Evolutionary conservation across 2,797 vertebrate genomes (phyloP), one percentile per base, ranked within the genome.

Genomic region (Enteromius thamalakanensis): DNA sequence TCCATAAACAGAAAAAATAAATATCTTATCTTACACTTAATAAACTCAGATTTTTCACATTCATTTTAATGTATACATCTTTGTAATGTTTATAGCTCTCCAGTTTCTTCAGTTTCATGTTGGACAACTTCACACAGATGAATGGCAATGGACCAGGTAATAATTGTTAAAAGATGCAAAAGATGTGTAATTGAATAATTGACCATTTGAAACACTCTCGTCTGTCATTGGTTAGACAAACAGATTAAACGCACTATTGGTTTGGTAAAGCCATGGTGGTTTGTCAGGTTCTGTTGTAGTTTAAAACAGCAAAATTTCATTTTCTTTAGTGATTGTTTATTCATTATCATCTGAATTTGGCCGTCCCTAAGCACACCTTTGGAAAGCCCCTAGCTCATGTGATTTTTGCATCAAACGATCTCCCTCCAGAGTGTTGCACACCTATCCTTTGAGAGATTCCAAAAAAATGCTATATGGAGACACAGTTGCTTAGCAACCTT

Each of bases 81-180:
- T 80, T 79, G 62, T 15, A 2, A 26, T 79, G 71, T 79, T 55
- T 55, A 83, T 88, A 99, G 98, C 96, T 99, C 17, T 98, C 96
- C 79, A 94, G 94, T 88, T 99, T 99, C 91, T 99, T 99, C 90
- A 96, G 93, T 32, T 99, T 97, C 90, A 96, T 99, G 97, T 90
- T 99, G 88, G 96, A 98, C 91, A 96, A 96, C 90, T 95, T 95
- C 89, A 92, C 92, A 79, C 92, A 93, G 67, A 88, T 94, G 23
- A 92, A 86, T 82, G 92, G 92, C 74, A 92, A 92, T 11, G 94
- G 94, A 17, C 89, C 95, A 94, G 95, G 98, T 99, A 88, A 91
- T 87, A 11, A 67, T 0, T 51, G 1, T 64, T 64, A 7, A 32
- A 32, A 64, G 26, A 62, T 21, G 7, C 64, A 23, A n/a, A 55